Evolutionary conservation across 1,140 invertebrate species (phyloP), one percentile per base, ranked within the genome.

Genomic region (Aphaenogaster ashmeadi): DNA sequence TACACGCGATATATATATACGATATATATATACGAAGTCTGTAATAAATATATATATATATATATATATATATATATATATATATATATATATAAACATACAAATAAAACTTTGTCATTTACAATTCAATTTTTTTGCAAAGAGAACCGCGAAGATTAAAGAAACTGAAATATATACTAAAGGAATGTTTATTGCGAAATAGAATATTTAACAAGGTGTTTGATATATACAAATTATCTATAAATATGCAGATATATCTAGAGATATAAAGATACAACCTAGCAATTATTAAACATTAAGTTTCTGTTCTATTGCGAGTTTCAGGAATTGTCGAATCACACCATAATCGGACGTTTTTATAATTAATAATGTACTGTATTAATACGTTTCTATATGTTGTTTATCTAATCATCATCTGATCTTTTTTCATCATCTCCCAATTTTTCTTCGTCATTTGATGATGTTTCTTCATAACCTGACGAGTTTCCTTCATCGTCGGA

Each of bases 1-100:
- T 94, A 94, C 92, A 87, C 92, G 92, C 33, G n/a, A 71, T 13
- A 94, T 88, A 93, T 93, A 94, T 94, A 94, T 91, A 21, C 0
- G n/a, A 94, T 88, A 93, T 93, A 94, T 94, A 94, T 91, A n/a
- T n/a, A n/a, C n/a, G n/a, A 94, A 94, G 93, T 94, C 94, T 95
- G 93, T 94, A 95, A 94, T 93, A 95, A 94, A 62, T 60, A 56
- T 15, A 15, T 52, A 93, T 93, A 94, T n/a, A 21, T 60, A 54
- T 15, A 15, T 52, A 93, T 93, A 94, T 93, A 94, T 93, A 94
- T 93, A 94, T n/a, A n/a, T n/a, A n/a, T n/a, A n/a, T n/a, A 21
- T 60, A 54, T 15, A 15, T 52, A 93, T 93, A 94, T 93, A 94
- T 93, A 94, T 93, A 94, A 92, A 92, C 90, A 91, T 92, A 91